phyloP scores from a whole-genome alignment of 2,888 invertebrate species.

The Therioaphis trifolii region DNA sequence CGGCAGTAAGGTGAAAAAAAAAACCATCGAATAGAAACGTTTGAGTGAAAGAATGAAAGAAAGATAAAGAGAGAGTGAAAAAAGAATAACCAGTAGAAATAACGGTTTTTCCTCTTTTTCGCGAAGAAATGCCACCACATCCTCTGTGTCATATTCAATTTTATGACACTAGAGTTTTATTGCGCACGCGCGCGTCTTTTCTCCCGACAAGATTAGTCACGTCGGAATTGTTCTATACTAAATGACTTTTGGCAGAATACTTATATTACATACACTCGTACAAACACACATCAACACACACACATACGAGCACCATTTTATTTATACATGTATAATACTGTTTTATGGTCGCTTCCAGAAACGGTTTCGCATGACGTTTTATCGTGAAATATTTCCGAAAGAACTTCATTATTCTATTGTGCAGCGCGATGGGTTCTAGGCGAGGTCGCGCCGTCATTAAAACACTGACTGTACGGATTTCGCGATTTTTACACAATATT shows the following conservation, averaged over 20 bases:
- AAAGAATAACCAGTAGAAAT: background rate
- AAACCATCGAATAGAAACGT: constrained; percentile 8
- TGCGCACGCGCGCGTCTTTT: background rate
- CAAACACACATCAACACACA: too few relatives aligned
- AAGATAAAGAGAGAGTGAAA: background rate
- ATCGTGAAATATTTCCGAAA: too few relatives aligned
- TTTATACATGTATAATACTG: too few relatives aligned
- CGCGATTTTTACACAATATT: too few relatives aligned
- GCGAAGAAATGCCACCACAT: background rate
- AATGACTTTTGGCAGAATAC: background rate
- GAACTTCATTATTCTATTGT: too few relatives aligned
- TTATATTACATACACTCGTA: background rate
- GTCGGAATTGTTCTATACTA: background rate
- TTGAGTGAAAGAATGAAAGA: background rate
- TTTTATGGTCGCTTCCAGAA: too few relatives aligned
- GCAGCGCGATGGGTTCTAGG: too few relatives aligned
- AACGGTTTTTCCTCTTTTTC: background rate
- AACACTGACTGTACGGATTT: too few relatives aligned
- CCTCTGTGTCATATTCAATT: constrained; percentile 27
- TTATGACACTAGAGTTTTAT: constrained; percentile 40
- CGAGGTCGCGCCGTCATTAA: too few relatives aligned
- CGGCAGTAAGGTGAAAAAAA: background rate
- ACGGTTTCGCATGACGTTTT: too few relatives aligned
- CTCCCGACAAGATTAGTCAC: background rate
- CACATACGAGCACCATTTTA: too few relatives aligned